These are phyloP conservation scores for Palythoa grandis DNA, from an alignment of 92 coral and sea anemone genomes.

Conservation along the genomic window DNA sequence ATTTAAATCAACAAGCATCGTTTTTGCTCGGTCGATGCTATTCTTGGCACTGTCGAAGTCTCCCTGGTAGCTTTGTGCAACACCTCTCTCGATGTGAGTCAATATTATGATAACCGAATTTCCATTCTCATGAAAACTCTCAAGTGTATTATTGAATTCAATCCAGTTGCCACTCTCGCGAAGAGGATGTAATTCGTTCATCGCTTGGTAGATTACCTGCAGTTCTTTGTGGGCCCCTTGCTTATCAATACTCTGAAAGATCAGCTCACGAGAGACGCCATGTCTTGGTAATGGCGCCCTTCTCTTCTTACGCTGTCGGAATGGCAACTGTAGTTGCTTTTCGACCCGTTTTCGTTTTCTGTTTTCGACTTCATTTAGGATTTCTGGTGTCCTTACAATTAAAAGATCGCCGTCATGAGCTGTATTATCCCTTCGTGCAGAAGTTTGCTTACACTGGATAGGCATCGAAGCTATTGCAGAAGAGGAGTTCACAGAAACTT, in stretches of 20 bases:
- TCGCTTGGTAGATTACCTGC: neutral
- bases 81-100: constrained; percentile 54
- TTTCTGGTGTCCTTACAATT: neutral
- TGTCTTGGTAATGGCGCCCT: no score
- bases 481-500: neutral
- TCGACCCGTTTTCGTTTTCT: neutral
- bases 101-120: constrained; percentile 37
- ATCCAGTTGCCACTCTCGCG: constrained; percentile 75
- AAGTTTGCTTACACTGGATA: neutral
- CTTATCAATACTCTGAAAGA: no score
- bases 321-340: neutral
- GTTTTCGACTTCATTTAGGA: neutral
- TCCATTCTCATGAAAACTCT: neutral
- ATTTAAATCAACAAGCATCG: neutral
- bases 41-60: constrained; percentile 44
- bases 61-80: constrained; percentile 57
- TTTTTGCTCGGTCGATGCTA: constrained; percentile 24
- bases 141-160: constrained; percentile 28
- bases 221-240: neutral
- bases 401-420: neutral
- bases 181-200: constrained; percentile 56
- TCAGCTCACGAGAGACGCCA: neutral
- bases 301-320: neutral
- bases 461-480: neutral
- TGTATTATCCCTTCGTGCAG: neutral